Percentiles rank a stretch among this genome's conserved stretches.
These are phyloP conservation scores for Hexactinellida sp. DNA, from an alignment of 37 sponge, comb jelly and placozoan species.

Conservation along the genomic window DNA sequence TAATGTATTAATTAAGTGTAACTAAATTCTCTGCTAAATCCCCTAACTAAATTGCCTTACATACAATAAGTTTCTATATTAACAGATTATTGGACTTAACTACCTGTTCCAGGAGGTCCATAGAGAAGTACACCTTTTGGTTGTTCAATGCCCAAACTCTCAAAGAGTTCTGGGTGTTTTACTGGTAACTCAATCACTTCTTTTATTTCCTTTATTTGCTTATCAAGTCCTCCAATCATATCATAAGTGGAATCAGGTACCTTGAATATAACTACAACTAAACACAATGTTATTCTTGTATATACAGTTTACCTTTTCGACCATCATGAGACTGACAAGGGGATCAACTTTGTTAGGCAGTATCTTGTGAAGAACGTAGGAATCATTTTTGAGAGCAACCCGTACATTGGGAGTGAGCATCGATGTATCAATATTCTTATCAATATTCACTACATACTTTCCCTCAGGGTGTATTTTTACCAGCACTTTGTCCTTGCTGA, in stretches of 20 bases:
- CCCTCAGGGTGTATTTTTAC: slow-evolving; percentile 99
- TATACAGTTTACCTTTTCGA: slow-evolving; percentile 52
- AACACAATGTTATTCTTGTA: neutral
- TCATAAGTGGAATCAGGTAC: slow-evolving; percentile 98
- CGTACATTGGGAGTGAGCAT: slow-evolving; percentile 59
- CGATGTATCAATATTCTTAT: slow-evolving; percentile 76
- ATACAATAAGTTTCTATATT: neutral
- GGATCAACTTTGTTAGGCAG: slow-evolving; percentile 97
- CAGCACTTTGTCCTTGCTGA: slow-evolving; percentile 98
- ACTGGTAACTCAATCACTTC: slow-evolving; percentile 97
- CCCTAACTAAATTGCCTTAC: neutral
- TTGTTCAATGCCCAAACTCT: slow-evolving; percentile 90
- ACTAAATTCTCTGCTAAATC: no score
- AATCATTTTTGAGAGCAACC: slow-evolving; percentile 88
- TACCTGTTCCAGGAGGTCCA: slow-evolving; percentile 89
- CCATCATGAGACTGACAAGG: slow-evolving; percentile 99
- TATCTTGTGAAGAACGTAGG: slow-evolving; percentile 94
- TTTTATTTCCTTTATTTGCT: slow-evolving; percentile 97
- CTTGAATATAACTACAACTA: neutral
- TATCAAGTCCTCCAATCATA: slow-evolving; percentile 97
- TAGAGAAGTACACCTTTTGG: slow-evolving; percentile 90
- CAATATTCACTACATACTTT: slow-evolving; percentile 94
- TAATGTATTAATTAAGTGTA: no score
- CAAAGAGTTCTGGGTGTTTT: slow-evolving; percentile 97
- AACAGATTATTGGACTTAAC: neutral